Conservation (phyloP, 1,140 invertebrate genomes). For the Drosophila orena region DNA sequence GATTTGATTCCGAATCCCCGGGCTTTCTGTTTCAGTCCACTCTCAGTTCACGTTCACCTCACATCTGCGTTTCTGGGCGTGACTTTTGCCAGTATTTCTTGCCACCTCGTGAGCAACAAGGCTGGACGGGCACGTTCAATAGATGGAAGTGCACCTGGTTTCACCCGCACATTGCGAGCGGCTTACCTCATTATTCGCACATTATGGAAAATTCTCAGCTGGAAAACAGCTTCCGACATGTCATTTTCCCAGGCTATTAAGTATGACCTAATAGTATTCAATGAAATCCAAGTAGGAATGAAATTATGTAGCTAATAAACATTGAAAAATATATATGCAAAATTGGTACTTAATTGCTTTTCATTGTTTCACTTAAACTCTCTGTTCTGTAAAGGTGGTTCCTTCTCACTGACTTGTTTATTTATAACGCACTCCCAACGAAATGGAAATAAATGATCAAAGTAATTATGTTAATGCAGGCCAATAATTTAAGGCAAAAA, state of each 20-base stretch:
- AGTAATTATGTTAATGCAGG: constrained; percentile 44
- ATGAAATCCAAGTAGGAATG: background rate
- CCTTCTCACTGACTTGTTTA: background rate
- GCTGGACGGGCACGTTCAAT: constrained; percentile 55
- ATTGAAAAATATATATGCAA: too few species aligned
- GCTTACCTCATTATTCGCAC: constrained; percentile 9
- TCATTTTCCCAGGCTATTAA: background rate
- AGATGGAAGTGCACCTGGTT: constrained; percentile 59
- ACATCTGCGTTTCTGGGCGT: constrained; percentile 50
- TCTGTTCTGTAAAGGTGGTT: background rate
- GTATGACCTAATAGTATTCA: too few species aligned
- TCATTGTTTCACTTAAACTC: constrained; percentile 10
- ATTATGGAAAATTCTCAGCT: constrained; percentile 30
- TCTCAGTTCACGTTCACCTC: constrained; percentile 17
- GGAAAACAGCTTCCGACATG: constrained; percentile 11
- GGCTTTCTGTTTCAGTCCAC: constrained; percentile 1
- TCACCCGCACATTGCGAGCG: constrained; percentile 21
- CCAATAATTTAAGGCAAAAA: constrained; percentile 37
- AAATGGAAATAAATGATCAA: constrained; percentile 40
- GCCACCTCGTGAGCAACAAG: constrained; percentile 48
- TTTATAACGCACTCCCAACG: constrained; percentile 5
- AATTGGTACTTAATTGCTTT: background rate
- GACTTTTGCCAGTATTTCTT: constrained; percentile 48
- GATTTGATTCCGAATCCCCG: constrained; percentile 15
- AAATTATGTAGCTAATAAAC: too few species aligned